Base-by-base conservation (phyloP, 2,113 vertebrate genomes). In the Regulus satrapa region DNA sequence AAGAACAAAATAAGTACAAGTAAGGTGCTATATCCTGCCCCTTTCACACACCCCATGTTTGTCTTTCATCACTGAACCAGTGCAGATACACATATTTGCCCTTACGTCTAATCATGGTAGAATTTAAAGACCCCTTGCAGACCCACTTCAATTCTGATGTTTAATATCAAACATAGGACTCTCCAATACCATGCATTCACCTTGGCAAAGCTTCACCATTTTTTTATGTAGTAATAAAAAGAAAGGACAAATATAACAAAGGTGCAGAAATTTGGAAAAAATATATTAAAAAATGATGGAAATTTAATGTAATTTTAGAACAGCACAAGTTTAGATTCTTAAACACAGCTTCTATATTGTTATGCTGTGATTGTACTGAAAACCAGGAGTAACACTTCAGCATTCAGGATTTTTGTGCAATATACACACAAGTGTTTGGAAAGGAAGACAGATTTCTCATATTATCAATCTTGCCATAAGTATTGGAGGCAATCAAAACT, bases 61-160 rank as follows among this genome's bases (percentile, higher is more conserved):
- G n/a, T 19, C 56, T 81, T 48, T 13, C 38, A 38, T 11, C 40
- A 31, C 43, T 63, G 25, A 25, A 84, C 64, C 31, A 40, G 31
- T 3, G 18, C 0, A 87, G 46, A 74, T 46, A 49, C 43, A 61
- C 8, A 34, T 7, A 6, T 2, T 25, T 4, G 45, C n/a, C 7
- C 23, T 8, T 10, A 16, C 29, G 9, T 43, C 43, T 59, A 34
- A 84, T 19, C 29, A 40, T 0, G 19, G 43, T 1, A 77, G n/a
- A 31, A 3, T 43, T 40, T 41, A 68, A n/a, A 67, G 31, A 71
- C 17, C 18, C 55, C 48, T n/a, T 2, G 31, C 11, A 75, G 48
- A 40, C 8, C 38, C 51, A n/a, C 0, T 0, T 12, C 25, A 38
- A 41, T 58, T 23, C 5, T 29, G 26, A 32, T 19, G 13, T 38